Conservation (phyloP, 2,888 invertebrate species). For the Protodeltote pygarga region DNA sequence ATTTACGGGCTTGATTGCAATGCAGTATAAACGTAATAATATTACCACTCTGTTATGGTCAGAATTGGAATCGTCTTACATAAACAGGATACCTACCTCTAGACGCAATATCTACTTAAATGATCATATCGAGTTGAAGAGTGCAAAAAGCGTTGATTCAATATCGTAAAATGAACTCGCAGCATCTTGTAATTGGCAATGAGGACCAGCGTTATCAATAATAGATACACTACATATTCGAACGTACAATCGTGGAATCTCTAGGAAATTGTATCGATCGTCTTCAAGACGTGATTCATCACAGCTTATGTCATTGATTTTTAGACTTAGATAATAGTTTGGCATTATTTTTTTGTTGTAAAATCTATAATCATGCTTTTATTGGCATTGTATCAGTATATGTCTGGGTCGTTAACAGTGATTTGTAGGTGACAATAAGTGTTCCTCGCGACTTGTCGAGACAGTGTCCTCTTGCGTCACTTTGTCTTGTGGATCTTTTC, state of each 20-base stretch:
- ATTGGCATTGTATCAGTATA: constrained; percentile 34
- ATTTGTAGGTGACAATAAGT: constrained; percentile 63
- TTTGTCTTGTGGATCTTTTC: constrained; percentile 19
- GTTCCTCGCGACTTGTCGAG: constrained; percentile 40
- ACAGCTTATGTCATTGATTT: constrained; percentile 5
- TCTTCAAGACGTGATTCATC: constrained; percentile 14
- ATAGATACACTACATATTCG: constrained; percentile 7
- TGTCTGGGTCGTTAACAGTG: constrained; percentile 56
- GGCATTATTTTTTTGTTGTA: constrained; percentile 15
- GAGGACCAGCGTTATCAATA: background rate
- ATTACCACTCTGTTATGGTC: constrained; percentile 22
- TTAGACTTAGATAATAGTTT: constrained; percentile 6
- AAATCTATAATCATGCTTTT: constrained; percentile 29
- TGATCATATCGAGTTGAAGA: constrained; percentile 12
- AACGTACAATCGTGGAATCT: constrained; percentile 6
- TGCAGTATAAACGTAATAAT: constrained; percentile 28
- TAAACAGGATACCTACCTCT: constrained; percentile 53
- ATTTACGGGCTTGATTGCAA: constrained; percentile 25
- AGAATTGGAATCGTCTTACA: constrained; percentile 52
- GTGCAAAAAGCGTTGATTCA: too few relatives aligned
- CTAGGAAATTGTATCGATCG: constrained; percentile 14
- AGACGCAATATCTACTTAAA: constrained; percentile 24
- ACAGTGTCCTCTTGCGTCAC: constrained; percentile 34
- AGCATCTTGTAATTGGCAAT: constrained; percentile 20
- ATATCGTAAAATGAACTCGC: constrained; percentile 26